phyloP scores from a whole-genome alignment of 2,113 vertebrate genomes.

The Gadus macrocephalus region DNA sequence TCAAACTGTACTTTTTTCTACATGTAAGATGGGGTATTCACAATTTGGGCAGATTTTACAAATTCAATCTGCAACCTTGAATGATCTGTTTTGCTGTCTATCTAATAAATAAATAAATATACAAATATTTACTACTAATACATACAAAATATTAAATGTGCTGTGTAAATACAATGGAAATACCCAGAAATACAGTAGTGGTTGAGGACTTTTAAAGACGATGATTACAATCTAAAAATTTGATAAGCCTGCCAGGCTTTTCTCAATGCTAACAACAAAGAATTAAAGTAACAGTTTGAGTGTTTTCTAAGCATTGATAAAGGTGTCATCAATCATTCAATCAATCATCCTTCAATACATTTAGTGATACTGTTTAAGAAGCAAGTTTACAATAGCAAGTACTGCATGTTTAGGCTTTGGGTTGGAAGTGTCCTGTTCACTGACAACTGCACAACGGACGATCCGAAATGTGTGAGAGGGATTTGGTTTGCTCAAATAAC shows the following conservation, averaged over 20 bases:
- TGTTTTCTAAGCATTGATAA: slow-evolving; percentile 4
- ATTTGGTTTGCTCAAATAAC: too few relatives aligned
- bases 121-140: slow-evolving; percentile 3
- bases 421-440: slow-evolving; percentile 13
- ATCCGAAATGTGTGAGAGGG: too few relatives aligned
- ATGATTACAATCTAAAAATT: neutral
- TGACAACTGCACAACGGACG: too few relatives aligned
- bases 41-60: neutral
- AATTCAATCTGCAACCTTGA: too few relatives aligned
- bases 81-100: too few relatives aligned
- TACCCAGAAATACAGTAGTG: neutral
- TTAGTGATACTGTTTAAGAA: neutral
- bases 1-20: slow-evolving; percentile 42
- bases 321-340: neutral
- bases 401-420: slow-evolving; percentile 27
- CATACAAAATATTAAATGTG: slow-evolving; percentile 3
- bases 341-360: neutral
- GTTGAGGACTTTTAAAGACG: neutral
- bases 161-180: slow-evolving; percentile 1
- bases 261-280: slow-evolving; percentile 4
- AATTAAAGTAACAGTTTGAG: slow-evolving; percentile 12
- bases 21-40: slow-evolving; percentile 17
- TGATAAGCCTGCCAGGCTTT: slow-evolving; percentile 2
- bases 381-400: neutral
- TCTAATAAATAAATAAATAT: too few relatives aligned